Base-by-base conservation (phyloP, 2,113 vertebrate genomes). In the Nesoenas mayeri region DNA sequence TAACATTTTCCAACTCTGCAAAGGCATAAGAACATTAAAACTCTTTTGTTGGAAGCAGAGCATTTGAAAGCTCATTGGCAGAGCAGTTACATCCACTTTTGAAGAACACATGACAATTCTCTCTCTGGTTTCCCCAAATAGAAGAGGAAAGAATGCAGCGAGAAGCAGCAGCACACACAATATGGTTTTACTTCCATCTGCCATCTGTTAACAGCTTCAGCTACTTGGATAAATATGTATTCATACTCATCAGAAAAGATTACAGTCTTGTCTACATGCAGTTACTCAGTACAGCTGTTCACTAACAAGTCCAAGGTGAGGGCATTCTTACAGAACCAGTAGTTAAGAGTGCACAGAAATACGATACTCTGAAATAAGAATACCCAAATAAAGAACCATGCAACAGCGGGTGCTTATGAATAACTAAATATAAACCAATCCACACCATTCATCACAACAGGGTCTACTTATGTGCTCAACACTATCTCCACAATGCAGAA, bases 171-270 rank as follows among this genome's bases (percentile, higher is more conserved):
- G 86, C 1, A 0, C 79, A 92, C 61, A 84, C 79, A 94, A 36
- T 90, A 90, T 92, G 85, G 31, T 92, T 96, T 86, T 74, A 85
- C 83, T 95, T 96, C 88, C 77, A 96, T 94, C 88, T 86, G 72
- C 92, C 92, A 90, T 92, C 96, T 92, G 90, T 75, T 95, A 94
- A 86, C 92, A 86, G 85, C 53, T 97, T 96, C 83, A 86, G 69
- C 82, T 83, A 71, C 93, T 94, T 66, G 42, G 51, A 95, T 93
- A 96, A 94, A 95, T 83, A 90, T 53, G 65, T 78, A 79, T 83
- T 85, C 88, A 64, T 78, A 86, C 48, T 88, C 87, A 81, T 85
- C 48, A 64, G 72, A 34, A 90, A 71, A 86, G 72, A 91, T 36
- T 92, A 66, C 38, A 74, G 28, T 48, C 79, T 93, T 67, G 64